A percentile compares a stretch with the other conserved stretches of the same genome.
Evolutionary conservation across 2,888 invertebrate genomes (phyloP).

Genomic region (Allygus modestus): DNA sequence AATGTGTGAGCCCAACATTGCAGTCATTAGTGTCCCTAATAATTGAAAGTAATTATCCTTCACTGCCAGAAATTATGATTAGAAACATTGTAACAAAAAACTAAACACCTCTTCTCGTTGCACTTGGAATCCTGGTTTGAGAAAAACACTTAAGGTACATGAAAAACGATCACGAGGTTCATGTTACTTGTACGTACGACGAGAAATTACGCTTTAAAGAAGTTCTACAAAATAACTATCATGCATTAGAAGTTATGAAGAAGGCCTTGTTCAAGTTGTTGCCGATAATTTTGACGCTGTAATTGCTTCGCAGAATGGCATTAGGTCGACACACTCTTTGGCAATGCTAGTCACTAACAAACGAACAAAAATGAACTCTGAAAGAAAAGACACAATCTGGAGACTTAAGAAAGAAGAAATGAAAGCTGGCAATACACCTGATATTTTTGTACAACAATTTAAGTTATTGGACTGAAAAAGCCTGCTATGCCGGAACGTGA

Average conservation of each 20-base stretch:
- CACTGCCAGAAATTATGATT: background rate
- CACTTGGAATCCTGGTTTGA: background rate
- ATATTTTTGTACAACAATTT: background rate
- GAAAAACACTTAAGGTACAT: background rate
- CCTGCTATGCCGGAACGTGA: background rate
- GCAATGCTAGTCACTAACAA: background rate
- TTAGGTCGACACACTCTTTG: background rate
- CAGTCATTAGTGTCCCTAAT: background rate
- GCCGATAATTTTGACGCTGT: background rate
- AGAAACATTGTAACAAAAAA: no score
- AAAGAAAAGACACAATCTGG: background rate
- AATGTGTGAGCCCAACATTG: background rate
- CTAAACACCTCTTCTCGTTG: background rate
- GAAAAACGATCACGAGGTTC: background rate
- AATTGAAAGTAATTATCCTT: background rate
- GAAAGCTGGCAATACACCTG: background rate
- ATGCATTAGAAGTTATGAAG: background rate
- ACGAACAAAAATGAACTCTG: background rate
- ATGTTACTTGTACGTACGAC: background rate
- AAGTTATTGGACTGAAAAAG: slow-evolving; percentile 8
- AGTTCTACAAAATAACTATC: background rate
- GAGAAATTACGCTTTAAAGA: background rate
- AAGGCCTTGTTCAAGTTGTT: slow-evolving; percentile 10
- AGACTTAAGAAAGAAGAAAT: background rate
- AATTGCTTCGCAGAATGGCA: slow-evolving; percentile 1